These are phyloP conservation scores for Drosophila incognita DNA, from an alignment of 2,888 invertebrate species.

Conservation along the genomic window DNA sequence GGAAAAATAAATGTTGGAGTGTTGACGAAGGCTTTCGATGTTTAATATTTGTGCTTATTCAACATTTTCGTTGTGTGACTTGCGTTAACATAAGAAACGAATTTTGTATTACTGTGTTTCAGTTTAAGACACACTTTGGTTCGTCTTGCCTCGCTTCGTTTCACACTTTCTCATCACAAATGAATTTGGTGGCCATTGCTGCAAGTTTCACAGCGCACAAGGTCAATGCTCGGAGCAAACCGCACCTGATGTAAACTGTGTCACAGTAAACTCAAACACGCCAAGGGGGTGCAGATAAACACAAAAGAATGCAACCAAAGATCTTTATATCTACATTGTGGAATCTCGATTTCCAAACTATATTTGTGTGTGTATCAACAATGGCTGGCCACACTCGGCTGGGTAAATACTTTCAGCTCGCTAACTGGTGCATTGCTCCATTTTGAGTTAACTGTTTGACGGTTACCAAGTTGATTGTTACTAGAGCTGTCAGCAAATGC, in stretches of 20 bases:
- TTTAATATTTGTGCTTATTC: neutral
- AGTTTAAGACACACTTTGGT: neutral
- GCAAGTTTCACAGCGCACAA: slow-evolving; percentile 9
- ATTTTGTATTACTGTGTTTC: neutral
- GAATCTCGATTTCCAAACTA: slow-evolving; percentile 32
- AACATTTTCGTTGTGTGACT: neutral
- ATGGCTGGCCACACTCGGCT: slow-evolving; percentile 31
- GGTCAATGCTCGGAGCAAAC: slow-evolving; percentile 18
- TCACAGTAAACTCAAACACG: slow-evolving; percentile 30
- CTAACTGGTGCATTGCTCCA: slow-evolving; percentile 20
- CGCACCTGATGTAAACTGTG: slow-evolving; percentile 40
- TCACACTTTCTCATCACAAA: slow-evolving; percentile 14
- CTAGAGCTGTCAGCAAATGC: slow-evolving; percentile 28
- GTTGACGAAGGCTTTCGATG: neutral
- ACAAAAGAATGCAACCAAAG: slow-evolving; percentile 24
- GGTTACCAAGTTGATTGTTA: slow-evolving; percentile 23
- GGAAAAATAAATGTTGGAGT: neutral
- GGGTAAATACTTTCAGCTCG: slow-evolving; percentile 38
- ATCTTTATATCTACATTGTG: slow-evolving; percentile 21
- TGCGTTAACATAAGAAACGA: neutral
- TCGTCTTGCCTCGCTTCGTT: neutral
- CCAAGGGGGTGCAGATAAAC: slow-evolving; percentile 1
- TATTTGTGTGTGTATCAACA: slow-evolving; percentile 21
- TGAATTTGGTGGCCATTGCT: slow-evolving; percentile 7
- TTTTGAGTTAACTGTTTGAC: slow-evolving; percentile 26